phyloP scores from a whole-genome alignment of 2,888 invertebrate species.

The Crioceris asparagi region DNA sequence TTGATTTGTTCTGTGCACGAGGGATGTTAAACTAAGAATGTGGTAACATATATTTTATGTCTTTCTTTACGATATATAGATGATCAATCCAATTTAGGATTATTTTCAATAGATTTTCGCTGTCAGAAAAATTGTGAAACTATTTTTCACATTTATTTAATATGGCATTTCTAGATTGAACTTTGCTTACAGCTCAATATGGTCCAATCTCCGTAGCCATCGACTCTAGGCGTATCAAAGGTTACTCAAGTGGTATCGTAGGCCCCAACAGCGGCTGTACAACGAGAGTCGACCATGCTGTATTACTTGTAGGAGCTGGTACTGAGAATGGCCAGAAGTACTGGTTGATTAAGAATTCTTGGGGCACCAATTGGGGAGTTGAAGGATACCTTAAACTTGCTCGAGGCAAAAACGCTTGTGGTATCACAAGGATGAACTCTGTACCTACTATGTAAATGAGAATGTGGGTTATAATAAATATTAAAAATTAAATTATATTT shows the following conservation, averaged over 20 bases:
- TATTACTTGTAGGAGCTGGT: slow-evolving; percentile 3
- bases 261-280: neutral
- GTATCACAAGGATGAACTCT: neutral
- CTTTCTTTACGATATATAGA: no score
- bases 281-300: neutral
- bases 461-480: no score
- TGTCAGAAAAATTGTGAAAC: no score
- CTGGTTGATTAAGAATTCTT: slow-evolving; percentile 4
- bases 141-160: no score
- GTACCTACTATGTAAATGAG: neutral
- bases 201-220: slow-evolving; percentile 1
- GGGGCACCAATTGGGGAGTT: slow-evolving; percentile 4
- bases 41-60: no score
- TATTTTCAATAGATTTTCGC: no score
- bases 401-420: slow-evolving; percentile 4
- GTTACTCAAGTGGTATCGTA: neutral
- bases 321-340: slow-evolving; percentile 3
- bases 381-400: slow-evolving; percentile 2
- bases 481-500: no score
- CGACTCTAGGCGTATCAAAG: neutral
- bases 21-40: no score
- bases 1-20: no score
- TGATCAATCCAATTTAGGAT: no score
- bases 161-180: no score
- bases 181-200: neutral